These are phyloP conservation scores for Crocodylus rhombifer DNA, from an alignment of 2,797 vertebrate genomes.

Conservation along the genomic window DNA sequence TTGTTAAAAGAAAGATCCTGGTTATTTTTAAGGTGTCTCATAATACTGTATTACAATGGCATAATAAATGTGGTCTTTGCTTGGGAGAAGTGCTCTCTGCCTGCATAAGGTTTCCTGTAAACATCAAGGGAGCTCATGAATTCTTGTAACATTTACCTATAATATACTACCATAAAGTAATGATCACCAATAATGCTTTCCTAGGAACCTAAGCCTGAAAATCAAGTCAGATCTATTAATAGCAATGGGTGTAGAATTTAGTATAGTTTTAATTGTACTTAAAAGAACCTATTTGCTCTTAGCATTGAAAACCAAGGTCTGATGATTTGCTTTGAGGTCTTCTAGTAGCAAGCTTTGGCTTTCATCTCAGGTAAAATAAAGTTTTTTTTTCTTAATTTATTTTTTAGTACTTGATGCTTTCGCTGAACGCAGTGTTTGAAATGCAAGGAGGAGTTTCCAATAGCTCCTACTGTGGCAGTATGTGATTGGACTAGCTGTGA, in stretches of 20 bases:
- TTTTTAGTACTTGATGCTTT: constrained; percentile 72
- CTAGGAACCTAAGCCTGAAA: constrained; percentile 74
- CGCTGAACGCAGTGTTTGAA: constrained; percentile 67
- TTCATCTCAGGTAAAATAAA: constrained; percentile 76
- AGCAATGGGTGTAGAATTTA: constrained; percentile 62
- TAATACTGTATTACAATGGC: constrained; percentile 18
- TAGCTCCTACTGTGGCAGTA: constrained; percentile 64
- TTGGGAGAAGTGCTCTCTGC: constrained; percentile 54
- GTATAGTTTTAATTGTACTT: constrained; percentile 75
- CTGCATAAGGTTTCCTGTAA: constrained; percentile 52
- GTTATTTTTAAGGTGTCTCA: constrained; percentile 64
- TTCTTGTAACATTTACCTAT: constrained; percentile 66
- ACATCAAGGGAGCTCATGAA: constrained; percentile 40
- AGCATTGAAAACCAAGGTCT: constrained; percentile 76
- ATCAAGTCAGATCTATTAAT: constrained; percentile 63
- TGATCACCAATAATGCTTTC: constrained; percentile 74
- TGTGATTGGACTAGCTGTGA: constrained; percentile 61
- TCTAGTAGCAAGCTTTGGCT: constrained; percentile 73
- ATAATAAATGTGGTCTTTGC: constrained; percentile 23
- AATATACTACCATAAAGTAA: constrained; percentile 60
- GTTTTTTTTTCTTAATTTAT: constrained; percentile 57
- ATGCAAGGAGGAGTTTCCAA: constrained; percentile 60
- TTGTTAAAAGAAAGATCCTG: constrained; percentile 56
- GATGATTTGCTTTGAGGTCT: constrained; percentile 80
- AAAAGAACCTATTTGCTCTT: constrained; percentile 79